Evolutionary conservation across 2,797 vertebrate species (phyloP).

Genomic region (Sorex maritimensis): DNA sequence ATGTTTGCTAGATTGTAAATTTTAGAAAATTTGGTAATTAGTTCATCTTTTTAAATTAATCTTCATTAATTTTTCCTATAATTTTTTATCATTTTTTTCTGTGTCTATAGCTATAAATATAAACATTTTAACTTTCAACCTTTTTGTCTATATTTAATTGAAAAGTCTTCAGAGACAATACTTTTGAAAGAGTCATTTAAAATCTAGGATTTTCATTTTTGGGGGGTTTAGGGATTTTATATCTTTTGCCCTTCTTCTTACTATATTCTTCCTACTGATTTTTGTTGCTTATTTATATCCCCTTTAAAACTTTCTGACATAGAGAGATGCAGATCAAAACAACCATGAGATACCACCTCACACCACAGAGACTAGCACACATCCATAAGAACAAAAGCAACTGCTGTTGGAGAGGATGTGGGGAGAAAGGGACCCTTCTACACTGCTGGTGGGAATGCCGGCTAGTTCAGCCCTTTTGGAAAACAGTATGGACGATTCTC

Average conservation of each 20-base stretch:
- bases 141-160: background rate
- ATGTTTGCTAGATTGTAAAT: constrained; percentile 20
- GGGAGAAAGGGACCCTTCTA: no score
- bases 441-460: no score
- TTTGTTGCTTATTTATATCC: background rate
- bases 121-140: background rate
- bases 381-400: no score
- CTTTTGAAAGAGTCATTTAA: background rate
- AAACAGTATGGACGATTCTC: no score
- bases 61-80: background rate
- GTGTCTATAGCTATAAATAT: background rate
- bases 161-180: background rate
- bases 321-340: no score
- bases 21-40: constrained; percentile 44
- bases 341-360: no score
- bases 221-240: no score
- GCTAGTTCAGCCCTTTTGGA: no score
- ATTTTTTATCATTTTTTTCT: background rate
- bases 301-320: constrained; percentile 1
- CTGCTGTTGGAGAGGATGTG: no score
- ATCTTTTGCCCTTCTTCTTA: background rate
- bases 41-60: constrained; percentile 36
- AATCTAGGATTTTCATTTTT: background rate
- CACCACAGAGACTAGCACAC: no score
- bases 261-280: background rate